Evolutionary conservation across 2,113 vertebrate species (phyloP), one percentile per base, ranked within the genome.

Genomic region (Setophaga kirtlandii): DNA sequence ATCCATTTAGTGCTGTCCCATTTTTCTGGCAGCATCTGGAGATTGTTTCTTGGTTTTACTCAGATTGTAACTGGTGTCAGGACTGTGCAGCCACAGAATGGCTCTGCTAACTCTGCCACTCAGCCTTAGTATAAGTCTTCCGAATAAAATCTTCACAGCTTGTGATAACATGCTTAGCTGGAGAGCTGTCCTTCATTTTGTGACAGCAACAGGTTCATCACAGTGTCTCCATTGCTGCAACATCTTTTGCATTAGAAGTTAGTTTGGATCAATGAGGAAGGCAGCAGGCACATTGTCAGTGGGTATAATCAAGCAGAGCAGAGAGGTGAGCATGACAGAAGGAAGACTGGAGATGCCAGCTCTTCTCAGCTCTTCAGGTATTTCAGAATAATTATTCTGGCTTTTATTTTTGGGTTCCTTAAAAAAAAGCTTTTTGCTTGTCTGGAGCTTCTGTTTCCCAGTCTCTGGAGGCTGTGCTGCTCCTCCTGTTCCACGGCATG

Each of bases 11-110:
- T 59, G 58, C 44, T 59, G 24, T 67, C 41, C n/a, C 42, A 19
- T 41, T 86, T 85, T 88, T 78, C 49, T 53, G 50, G 44, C n/a
- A 84, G 47, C 21, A 52, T 11, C 39, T 81, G 35, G 31, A 82
- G 64, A 19, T 8, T 41, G 15, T 50, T 87, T 83, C 53, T 79
- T 64, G 24, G 4, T 85, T 91, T 87, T 22, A 20, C 24, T 64
- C 0, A 0, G 19, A 10, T 37, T 35, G 6, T 63, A 59, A 58
- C 17, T 18, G n/a, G 23, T 44, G 11, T 60, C n/a, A 86, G 71
- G 37, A 50, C 24, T 37, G 46, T 71, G 52, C 30, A 44, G 37
- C 37, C 30, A 8, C 3, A 10, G 35, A 28, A 17, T n/a, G 35
- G 37, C 53, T 83, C 25, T 75, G 27, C 41, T 62, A 27, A 56